Base-by-base conservation (phyloP, 2,113 vertebrate species). In the Epinephelus lanceolatus region DNA sequence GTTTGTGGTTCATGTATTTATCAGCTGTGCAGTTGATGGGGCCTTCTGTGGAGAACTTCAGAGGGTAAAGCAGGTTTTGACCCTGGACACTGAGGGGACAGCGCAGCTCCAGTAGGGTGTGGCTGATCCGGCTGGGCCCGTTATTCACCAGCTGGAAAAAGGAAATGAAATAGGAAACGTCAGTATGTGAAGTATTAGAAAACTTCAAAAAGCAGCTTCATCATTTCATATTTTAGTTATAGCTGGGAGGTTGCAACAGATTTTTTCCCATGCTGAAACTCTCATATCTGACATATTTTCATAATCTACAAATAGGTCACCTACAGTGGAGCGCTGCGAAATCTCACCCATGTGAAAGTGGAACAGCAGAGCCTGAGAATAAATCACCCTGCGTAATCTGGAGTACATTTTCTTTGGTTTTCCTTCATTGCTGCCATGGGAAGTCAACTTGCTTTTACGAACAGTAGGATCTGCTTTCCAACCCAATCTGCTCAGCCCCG, bases 91-190 rank as follows among this genome's bases (percentile, higher is more conserved):
- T 87, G 84, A 95, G 92, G 7, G 97, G 97, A 74, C 97, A 98
- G 86, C 81, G 96, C 86, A 98, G 90, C 71, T 96, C 93, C 17
- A 98, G 88, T 0, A 93, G 19, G 3, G 96, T 96, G 62, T 92
- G 92, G 91, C 97, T 97, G 82, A 98, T 97, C 81, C 89, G 92
- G 72, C 97, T 98, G 6, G 97, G 97, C 4, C 97, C 97, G 2
- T 95, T 94, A 90, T 97, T 98, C 89, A 96, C 93, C 90, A 98
- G 91, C 97, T 98, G 77, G 18, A 71, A 57, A 57, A 33, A 37
- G 33, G 57, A 86, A 42, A 40, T 23, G 23, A 59, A 83, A 73
- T 2, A 19, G 60, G 5, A 74, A n/a, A 70, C 3, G 30, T 76
- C 13, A 83, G 14, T 23, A 65, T 74, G 59, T 42, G 1, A 81